Base-by-base conservation (phyloP, 2,888 invertebrate genomes). In the Hipparchia sbordonii region DNA sequence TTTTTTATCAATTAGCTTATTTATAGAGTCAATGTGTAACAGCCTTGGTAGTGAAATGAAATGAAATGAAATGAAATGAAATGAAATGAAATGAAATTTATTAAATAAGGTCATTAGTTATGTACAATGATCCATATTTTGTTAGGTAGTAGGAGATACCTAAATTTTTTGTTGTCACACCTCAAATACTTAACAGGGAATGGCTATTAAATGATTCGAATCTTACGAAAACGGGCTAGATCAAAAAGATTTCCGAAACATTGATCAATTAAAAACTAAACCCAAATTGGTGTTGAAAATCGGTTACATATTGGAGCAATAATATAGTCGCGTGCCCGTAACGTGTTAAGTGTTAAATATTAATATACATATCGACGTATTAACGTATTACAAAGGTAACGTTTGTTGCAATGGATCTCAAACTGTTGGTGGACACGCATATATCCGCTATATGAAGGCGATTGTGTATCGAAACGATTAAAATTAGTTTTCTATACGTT, bases 241-340 rank as follows among this genome's bases (percentile, higher is more conserved):
- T 57, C n/a, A 13, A 54, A 39, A 9, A 13, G 9, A 12, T n/a
- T 61, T 8, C 9, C 5, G 9, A 65, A 57, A 46, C 48, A 70
- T 23, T 57, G 54, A 5, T 48, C 33, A 61, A 67, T 72, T 70
- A 52, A 62, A 70, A 69, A 72, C 62, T 68, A 66, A 67, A 74
- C 45, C 70, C 46, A 72, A 74, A 57, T 68, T 45, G 67, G 74
- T 72, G 71, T 60, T 52, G 10, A 74, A 67, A 78, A 78, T 78
- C 77, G 74, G 73, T 73, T 74, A 74, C n/a, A 71, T 70, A 61
- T 72, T 71, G 74, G 69, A 73, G 76, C 67, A 72, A 57, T 57
- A 52, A 62, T 70, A 67, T 52, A 39, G 73, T 71, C 72, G 77
- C 76, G 76, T 77, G 75, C 65, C 54, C 62, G 45, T 67, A 46